phyloP scores from a whole-genome alignment of 2,888 invertebrate genomes.

The Agrochola circellaris region DNA sequence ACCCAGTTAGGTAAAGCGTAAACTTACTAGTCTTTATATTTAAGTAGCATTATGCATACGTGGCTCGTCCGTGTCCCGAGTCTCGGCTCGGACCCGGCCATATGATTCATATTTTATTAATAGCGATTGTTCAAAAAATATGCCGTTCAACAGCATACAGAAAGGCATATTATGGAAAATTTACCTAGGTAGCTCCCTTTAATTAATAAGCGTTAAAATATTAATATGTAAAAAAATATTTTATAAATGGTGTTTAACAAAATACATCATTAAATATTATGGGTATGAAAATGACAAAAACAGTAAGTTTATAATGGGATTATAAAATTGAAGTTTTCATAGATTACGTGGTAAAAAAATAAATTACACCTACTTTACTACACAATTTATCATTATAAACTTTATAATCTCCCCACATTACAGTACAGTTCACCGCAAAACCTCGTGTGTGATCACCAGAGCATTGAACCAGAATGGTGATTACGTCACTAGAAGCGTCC shows the following conservation, averaged over 20 bases:
- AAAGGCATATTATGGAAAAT: neutral
- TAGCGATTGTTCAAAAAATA: neutral
- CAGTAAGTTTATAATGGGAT: neutral
- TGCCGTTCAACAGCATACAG: neutral
- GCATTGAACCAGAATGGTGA: slow-evolving; percentile 63
- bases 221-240: neutral
- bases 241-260: neutral
- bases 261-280: neutral
- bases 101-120: slow-evolving; percentile 23
- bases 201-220: too few species aligned
- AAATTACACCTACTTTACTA: neutral
- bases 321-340: neutral
- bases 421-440: slow-evolving; percentile 28
- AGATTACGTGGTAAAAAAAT: neutral
- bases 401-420: slow-evolving; percentile 29
- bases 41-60: slow-evolving; percentile 14
- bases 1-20: neutral
- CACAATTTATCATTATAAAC: slow-evolving; percentile 26
- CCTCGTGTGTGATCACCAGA: slow-evolving; percentile 53
- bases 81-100: neutral
- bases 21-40: neutral
- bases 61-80: neutral
- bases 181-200: neutral
- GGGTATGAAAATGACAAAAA: neutral
- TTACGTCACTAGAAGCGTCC: slow-evolving; percentile 54